Conservation (phyloP, 1,140 invertebrate species). For the Gonatopus flavifemur region DNA sequence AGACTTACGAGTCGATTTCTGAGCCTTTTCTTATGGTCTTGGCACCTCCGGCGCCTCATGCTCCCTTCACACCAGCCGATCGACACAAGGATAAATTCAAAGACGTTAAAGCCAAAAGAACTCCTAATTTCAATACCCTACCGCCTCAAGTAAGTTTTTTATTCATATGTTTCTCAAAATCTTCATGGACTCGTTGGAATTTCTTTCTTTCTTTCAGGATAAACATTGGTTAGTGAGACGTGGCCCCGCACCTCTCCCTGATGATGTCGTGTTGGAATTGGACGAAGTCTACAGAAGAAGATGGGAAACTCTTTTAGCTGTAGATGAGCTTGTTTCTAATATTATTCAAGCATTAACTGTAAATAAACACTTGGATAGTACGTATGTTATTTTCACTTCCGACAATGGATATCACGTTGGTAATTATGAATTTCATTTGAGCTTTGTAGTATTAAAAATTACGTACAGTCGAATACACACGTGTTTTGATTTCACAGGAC, state of each 20-base stretch:
- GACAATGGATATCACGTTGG: conserved; percentile 91
- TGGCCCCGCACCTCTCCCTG: conserved; percentile 65
- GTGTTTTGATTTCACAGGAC: conserved; percentile 60
- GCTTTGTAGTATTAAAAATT: neutral
- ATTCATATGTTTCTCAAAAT: neutral
- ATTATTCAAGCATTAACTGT: conserved; percentile 63
- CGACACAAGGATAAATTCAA: conserved; percentile 68
- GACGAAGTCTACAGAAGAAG: conserved; percentile 71
- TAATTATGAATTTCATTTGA: conserved; percentile 43
- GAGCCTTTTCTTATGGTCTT: conserved; percentile 81
- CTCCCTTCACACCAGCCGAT: conserved; percentile 77
- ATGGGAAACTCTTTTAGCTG: conserved; percentile 78
- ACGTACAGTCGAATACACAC: neutral
- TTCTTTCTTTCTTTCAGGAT: too few species aligned
- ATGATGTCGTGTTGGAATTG: conserved; percentile 60
- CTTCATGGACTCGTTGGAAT: too few species aligned
- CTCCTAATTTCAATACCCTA: conserved; percentile 72
- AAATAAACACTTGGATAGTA: conserved; percentile 66
- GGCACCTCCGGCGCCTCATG: conserved; percentile 81
- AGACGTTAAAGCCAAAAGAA: conserved; percentile 64
- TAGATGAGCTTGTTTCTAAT: conserved; percentile 79
- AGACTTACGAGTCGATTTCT: conserved; percentile 27
- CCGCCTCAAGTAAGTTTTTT: conserved; percentile 14
- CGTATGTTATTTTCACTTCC: conserved; percentile 81
- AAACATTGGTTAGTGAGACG: conserved; percentile 80